Conservation (phyloP, 2,888 invertebrate species). For the Chrysolina oricalcia region DNA sequence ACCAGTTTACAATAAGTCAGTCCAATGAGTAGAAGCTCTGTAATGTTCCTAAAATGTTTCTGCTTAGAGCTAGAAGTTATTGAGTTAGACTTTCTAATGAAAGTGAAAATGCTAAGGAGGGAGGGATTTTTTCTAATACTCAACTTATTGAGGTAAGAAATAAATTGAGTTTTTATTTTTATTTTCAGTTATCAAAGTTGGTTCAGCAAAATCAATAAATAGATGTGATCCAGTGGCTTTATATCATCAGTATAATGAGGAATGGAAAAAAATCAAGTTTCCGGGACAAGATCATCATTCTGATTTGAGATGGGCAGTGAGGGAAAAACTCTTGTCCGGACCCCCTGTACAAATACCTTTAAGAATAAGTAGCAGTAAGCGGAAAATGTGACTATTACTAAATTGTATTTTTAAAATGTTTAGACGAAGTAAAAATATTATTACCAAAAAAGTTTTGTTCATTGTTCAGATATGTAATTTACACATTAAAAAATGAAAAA, state of each 20-base stretch:
- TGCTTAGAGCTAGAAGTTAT: too few relatives aligned
- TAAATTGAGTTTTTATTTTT: constrained; percentile 53
- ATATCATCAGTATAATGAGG: constrained; percentile 83
- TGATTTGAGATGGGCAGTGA: constrained; percentile 80
- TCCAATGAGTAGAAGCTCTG: too few relatives aligned
- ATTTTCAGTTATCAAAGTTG: constrained; percentile 78
- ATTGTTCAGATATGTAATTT: neutral
- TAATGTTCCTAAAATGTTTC: too few relatives aligned
- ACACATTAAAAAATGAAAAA: neutral
- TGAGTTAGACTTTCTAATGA: too few relatives aligned
- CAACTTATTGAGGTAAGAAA: too few relatives aligned
- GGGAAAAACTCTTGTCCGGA: constrained; percentile 79
- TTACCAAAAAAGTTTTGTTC: neutral
- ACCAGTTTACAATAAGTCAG: too few relatives aligned
- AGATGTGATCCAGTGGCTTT: constrained; percentile 83
- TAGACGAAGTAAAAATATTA: constrained; percentile 14
- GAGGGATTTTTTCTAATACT: too few relatives aligned
- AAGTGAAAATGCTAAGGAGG: too few relatives aligned
- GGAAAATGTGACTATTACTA: constrained; percentile 30
- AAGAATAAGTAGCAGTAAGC: constrained; percentile 34
- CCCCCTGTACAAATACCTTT: constrained; percentile 52
- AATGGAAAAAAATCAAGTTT: constrained; percentile 84
- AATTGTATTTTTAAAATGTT: neutral
- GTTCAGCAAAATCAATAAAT: constrained; percentile 52
- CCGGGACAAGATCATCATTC: constrained; percentile 83